Base-by-base conservation (phyloP, 1,140 invertebrate species). In the Drosophila punjabiensis region DNA sequence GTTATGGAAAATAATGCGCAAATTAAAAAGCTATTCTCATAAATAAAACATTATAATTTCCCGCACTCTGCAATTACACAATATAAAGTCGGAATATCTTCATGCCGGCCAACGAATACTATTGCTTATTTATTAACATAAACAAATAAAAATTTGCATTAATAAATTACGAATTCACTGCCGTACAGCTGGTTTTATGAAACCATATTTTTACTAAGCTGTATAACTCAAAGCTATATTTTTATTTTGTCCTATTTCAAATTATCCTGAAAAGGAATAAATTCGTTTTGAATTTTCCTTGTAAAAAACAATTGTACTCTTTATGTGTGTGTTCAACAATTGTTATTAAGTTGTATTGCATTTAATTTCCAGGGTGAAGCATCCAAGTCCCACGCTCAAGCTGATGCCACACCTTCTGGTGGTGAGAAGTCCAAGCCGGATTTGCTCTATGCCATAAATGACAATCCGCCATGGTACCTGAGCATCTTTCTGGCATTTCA, bases 391-490 rank as follows among this genome's bases (percentile, higher is more conserved):
- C 65, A 62, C 48, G 48, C 28, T 32, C 28, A 60, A 39, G 35
- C 48, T 18, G 18, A 20, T 11, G 2, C 39, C 11, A 24, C 59
- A 43, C 43, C 70, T 18, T 32, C 47, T 45, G 28, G 41, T n/a
- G 24, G 24, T 45, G 86, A 86, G 41, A 86, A 68, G 50, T 11
- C 62, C 4, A 90, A 90, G 37, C 86, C 92, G 0, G 63, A 93
- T 39, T 60, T 93, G 41, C 68, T 93, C 0, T 98, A 98, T 90
- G 95, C 95, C 24, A 96, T 98, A 28, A 96, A 98, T 56, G 97
- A 98, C 82, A 93, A 95, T 33, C 97, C 97, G 13, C 96, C 97
- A 0, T 97, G 96, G 96, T 97, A 98, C 92, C 93, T 97, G 0
- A 96, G 96, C 75, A 94, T 98, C 58, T 95, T 97, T 77, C 95